These are phyloP conservation scores for Chloroceryle aenea DNA, from an alignment of 2,113 vertebrate genomes.

Conservation along the genomic window DNA sequence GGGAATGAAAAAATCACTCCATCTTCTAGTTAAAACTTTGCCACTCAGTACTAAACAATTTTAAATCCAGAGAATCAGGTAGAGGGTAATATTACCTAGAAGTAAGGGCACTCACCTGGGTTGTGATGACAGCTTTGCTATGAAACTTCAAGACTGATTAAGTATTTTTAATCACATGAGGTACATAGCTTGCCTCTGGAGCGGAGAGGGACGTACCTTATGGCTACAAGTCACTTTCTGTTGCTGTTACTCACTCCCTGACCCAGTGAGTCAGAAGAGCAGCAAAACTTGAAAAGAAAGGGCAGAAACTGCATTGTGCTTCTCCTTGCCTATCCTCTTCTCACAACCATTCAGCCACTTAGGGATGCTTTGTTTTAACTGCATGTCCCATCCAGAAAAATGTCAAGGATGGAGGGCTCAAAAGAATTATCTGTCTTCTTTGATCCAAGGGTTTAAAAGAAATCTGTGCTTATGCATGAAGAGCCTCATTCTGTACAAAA, in stretches of 20 bases:
- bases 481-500: neutral
- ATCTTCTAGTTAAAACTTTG: neutral
- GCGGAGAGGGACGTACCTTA: neutral
- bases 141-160: conserved; percentile 23
- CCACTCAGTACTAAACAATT: neutral
- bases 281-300: neutral
- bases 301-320: neutral
- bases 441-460: neutral
- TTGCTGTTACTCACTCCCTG: neutral
- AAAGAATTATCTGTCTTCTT: neutral
- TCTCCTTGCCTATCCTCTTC: neutral
- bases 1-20: neutral
- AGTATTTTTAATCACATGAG: neutral
- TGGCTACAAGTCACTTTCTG: neutral
- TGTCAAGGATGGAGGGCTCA: neutral
- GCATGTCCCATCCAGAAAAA: neutral
- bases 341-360: neutral
- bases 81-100: neutral
- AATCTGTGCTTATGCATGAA: neutral
- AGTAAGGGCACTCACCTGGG: neutral
- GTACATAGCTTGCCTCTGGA: neutral
- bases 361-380: neutral
- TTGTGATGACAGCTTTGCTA: conserved; percentile 5
- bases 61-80: neutral
- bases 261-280: fast-evolving